Conservation (phyloP, 2,888 invertebrate species). For the Drosophila longiperda region DNA sequence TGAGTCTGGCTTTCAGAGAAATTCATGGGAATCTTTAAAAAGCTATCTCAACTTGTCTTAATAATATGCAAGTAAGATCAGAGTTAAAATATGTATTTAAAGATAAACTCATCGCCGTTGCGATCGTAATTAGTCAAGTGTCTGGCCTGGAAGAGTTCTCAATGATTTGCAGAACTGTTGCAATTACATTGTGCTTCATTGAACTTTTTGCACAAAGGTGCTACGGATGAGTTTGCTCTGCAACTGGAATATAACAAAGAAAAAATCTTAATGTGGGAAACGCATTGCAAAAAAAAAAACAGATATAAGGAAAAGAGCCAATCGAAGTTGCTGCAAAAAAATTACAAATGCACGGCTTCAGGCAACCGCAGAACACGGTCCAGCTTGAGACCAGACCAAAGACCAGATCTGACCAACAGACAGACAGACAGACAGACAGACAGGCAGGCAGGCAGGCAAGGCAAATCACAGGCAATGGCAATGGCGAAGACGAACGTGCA, state of each 20-base stretch:
- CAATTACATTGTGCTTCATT: conserved; percentile 41
- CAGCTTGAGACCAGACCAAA: conserved; percentile 34
- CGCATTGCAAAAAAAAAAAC: conserved; percentile 22
- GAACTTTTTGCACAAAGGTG: conserved; percentile 32
- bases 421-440: background rate
- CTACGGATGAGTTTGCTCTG: conserved; percentile 53
- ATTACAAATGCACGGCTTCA: conserved; percentile 47
- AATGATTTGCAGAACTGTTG: conserved; percentile 41
- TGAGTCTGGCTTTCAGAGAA: background rate
- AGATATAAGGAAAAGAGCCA: conserved; percentile 14
- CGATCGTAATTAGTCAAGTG: conserved; percentile 31
- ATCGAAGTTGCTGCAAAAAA: conserved; percentile 40
- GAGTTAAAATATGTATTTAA: background rate
- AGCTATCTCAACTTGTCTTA: background rate
- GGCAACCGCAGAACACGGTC: conserved; percentile 48
- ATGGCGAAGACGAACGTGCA: conserved; percentile 9
- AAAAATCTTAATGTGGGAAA: conserved; percentile 69
- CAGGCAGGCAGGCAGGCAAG: conserved; percentile 4
- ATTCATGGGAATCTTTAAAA: background rate
- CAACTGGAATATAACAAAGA: conserved; percentile 24
- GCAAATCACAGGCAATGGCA: conserved; percentile 15
- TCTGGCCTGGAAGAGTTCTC: conserved; percentile 14
- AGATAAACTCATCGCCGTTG: conserved; percentile 14
- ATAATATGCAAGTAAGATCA: background rate
- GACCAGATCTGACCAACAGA: conserved; percentile 26